A percentile compares a stretch with the other conserved stretches of the same genome.
These are phyloP conservation scores for Eupithecia inturbata DNA, from an alignment of 2,888 invertebrate species.

Conservation along the genomic window DNA sequence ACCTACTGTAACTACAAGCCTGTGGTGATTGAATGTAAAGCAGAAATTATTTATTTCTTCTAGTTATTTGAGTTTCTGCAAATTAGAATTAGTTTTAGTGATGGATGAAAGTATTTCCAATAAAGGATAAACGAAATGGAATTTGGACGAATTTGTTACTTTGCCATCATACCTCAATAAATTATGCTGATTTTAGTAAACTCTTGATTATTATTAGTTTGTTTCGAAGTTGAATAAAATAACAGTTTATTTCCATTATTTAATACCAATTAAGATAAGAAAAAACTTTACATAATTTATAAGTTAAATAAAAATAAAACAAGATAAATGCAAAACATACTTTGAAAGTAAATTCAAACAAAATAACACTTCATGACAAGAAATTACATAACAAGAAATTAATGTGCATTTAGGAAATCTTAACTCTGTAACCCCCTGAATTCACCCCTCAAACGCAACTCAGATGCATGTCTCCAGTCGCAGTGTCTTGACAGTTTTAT, in stretches of 20 bases:
- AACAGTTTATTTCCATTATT: slow-evolving; percentile 41
- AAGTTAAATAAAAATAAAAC: slow-evolving; percentile 10
- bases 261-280: slow-evolving; percentile 48
- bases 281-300: slow-evolving; percentile 43
- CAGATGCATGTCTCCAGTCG: too few species aligned
- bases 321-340: slow-evolving; percentile 16
- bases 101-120: slow-evolving; percentile 11
- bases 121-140: not conserved
- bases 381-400: not conserved
- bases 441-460: too few species aligned
- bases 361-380: slow-evolving; percentile 13
- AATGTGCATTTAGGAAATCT: not conserved
- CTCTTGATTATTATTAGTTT: not conserved
- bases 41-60: not conserved
- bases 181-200: slow-evolving; percentile 10
- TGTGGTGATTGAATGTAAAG: not conserved
- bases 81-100: not conserved
- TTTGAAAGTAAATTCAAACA: slow-evolving; percentile 8
- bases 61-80: not conserved
- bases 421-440: not conserved
- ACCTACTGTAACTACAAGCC: not conserved
- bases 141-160: slow-evolving; percentile 11
- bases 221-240: not conserved
- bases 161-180: slow-evolving; percentile 22
- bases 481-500: too few species aligned